A percentile compares a stretch with the other conserved stretches of the same genome.
Evolutionary conservation across 2,797 vertebrate species (phyloP).

Genomic region (Anguilla pacifica): DNA sequence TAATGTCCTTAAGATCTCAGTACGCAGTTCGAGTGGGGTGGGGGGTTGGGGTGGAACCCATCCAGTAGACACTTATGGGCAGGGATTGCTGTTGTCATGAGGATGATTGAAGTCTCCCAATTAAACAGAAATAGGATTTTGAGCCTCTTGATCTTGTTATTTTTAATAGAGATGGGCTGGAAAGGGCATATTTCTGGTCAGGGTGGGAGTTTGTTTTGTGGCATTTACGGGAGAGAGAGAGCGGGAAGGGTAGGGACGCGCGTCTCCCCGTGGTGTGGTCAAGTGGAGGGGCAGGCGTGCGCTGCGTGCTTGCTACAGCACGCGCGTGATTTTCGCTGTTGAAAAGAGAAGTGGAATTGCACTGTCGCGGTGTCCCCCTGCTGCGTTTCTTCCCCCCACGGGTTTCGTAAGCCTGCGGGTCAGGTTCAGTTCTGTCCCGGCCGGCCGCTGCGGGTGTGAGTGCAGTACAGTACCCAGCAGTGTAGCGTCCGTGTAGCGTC

Average conservation of each 20-base stretch:
- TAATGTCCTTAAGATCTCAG: conserved; percentile 41
- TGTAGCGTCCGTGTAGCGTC: too few relatives aligned
- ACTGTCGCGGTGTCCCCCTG: not conserved
- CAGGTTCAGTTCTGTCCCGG: not conserved
- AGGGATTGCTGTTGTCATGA: conserved; percentile 60
- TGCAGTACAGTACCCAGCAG: not conserved
- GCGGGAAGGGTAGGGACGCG: not conserved
- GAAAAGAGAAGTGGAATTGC: not conserved
- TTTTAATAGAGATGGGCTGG: conserved; percentile 23
- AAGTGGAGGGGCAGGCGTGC: not conserved
- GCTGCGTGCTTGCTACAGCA: not conserved
- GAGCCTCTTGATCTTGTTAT: conserved; percentile 44
- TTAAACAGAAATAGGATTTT: conserved; percentile 34
- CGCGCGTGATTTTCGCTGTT: not conserved
- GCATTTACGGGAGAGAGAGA: not conserved
- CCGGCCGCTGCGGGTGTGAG: not conserved
- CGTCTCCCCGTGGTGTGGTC: not conserved
- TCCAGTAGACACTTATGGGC: conserved; percentile 57
- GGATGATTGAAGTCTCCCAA: conserved; percentile 56
- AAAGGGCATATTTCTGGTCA: not conserved
- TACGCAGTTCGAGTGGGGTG: not conserved
- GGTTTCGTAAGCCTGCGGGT: not conserved
- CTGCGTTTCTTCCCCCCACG: not conserved
- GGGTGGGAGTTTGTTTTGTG: not conserved
- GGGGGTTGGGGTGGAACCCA: conserved; percentile 45